Percentiles rank a stretch among this genome's conserved stretches.
These are phyloP conservation scores for Mimumesa dahlbomi DNA, from an alignment of 2,888 invertebrate genomes.

Conservation along the genomic window DNA sequence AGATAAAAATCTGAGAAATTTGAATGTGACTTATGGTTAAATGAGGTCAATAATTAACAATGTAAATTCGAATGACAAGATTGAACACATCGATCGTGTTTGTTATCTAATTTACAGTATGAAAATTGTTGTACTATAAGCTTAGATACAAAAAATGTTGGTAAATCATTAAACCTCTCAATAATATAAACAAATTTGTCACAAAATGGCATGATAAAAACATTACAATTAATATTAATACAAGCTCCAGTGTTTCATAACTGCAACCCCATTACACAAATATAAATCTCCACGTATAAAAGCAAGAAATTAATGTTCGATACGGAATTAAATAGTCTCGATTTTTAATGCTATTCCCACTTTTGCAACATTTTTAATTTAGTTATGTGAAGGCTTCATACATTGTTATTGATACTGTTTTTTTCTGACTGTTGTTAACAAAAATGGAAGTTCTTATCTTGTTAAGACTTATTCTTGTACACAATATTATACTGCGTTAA, in stretches of 20 bases:
- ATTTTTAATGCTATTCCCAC: too few species aligned
- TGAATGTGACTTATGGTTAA: conserved; percentile 39
- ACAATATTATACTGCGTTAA: conserved; percentile 15
- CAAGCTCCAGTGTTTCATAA: conserved; percentile 28
- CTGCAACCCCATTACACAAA: conserved; percentile 13
- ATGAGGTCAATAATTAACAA: conserved; percentile 41
- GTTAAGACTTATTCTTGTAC: too few species aligned
- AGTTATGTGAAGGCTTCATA: too few species aligned
- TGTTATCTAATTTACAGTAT: conserved; percentile 47
- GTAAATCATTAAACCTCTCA: conserved; percentile 28
- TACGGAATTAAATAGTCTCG: too few species aligned
- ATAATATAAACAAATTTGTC: conserved; percentile 28
- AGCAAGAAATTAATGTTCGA: too few species aligned
- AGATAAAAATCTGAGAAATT: conserved; percentile 42
- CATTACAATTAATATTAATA: conserved; percentile 21
- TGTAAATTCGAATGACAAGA: conserved; percentile 43
- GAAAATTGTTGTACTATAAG: conserved; percentile 46
- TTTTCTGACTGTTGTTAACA: neutral
- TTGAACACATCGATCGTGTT: conserved; percentile 33
- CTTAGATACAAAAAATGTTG: conserved; percentile 39
- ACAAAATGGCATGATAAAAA: conserved; percentile 29
- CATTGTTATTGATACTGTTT: conserved; percentile 15
- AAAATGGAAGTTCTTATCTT: neutral
- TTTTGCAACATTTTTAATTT: conserved; percentile 24
- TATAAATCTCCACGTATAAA: too few species aligned